Percentiles rank a stretch among this genome's conserved stretches.
phyloP scores from a whole-genome alignment of 37 sponge, comb jelly and placozoan species.

The Ephydatia muelleri region DNA sequence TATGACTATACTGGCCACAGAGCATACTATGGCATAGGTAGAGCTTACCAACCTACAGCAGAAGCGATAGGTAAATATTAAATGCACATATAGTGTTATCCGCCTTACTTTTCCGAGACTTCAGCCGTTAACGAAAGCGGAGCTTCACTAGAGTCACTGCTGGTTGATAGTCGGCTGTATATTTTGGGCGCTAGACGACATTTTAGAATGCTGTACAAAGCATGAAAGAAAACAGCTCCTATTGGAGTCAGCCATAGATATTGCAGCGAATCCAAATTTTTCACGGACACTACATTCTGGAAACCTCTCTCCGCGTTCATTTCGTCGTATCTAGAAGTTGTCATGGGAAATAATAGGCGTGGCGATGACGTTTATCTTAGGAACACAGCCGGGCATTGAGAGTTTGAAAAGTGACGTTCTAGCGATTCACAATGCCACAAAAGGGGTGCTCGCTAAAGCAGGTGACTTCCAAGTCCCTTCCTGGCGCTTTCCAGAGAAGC shows the following conservation, averaged over 20 bases:
- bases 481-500: slow-evolving; percentile 63
- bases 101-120: not conserved
- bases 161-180: not conserved
- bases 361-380: not conserved
- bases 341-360: not conserved
- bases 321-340: not conserved
- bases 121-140: not conserved
- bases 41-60: not conserved
- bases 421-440: not conserved
- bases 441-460: not conserved
- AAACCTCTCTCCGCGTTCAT: not conserved
- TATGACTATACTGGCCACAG: not conserved
- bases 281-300: not conserved
- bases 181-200: not conserved
- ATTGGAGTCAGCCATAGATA: not conserved
- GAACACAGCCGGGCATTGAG: not conserved
- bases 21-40: not conserved
- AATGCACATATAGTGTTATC: not conserved
- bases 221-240: not conserved
- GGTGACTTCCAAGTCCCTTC: slow-evolving; percentile 43
- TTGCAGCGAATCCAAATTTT: not conserved
- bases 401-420: not conserved
- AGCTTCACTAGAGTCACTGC: too few species aligned
- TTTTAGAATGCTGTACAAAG: not conserved
- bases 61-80: too few species aligned